Evolutionary conservation across 1,140 invertebrate species (phyloP).

Genomic region (Chironomus striatipennis): DNA sequence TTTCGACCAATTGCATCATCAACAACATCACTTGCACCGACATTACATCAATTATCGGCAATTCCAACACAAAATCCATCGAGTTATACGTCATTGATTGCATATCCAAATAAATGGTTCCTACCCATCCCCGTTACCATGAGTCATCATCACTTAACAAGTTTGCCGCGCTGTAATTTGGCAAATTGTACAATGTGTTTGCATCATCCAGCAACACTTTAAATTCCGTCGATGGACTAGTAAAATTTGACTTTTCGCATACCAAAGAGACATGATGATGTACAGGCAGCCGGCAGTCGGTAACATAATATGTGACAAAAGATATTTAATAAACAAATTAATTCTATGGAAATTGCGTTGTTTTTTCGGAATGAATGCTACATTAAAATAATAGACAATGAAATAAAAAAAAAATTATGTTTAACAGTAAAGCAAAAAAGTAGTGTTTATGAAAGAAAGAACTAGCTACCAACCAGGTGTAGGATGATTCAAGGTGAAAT

Average conservation of each 20-base stretch:
- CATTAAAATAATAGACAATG: background rate
- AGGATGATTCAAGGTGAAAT: constrained; percentile 15
- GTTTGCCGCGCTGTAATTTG: constrained; percentile 37
- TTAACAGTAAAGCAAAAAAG: no score
- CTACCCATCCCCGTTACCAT: constrained; percentile 39
- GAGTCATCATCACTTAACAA: constrained; percentile 35
- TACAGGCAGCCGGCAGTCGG: background rate
- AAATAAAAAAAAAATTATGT: no score
- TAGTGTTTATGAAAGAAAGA: background rate
- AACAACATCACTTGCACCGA: constrained; percentile 2
- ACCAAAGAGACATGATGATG: no score
- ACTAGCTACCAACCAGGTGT: background rate
- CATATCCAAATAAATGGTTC: constrained; percentile 39
- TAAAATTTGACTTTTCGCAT: no score
- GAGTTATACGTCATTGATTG: constrained; percentile 31
- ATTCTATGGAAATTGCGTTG: background rate
- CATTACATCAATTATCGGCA: background rate
- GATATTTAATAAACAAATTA: no score
- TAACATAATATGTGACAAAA: background rate
- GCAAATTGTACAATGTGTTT: constrained; percentile 34
- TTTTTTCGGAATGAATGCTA: no score
- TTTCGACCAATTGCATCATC: constrained; percentile 2
- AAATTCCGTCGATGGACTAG: background rate
- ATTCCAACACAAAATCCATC: constrained; percentile 27
- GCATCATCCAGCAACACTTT: constrained; percentile 21